Evolutionary conservation across 2,797 vertebrate genomes (phyloP).

Genomic region (Eidolon dupreanum): DNA sequence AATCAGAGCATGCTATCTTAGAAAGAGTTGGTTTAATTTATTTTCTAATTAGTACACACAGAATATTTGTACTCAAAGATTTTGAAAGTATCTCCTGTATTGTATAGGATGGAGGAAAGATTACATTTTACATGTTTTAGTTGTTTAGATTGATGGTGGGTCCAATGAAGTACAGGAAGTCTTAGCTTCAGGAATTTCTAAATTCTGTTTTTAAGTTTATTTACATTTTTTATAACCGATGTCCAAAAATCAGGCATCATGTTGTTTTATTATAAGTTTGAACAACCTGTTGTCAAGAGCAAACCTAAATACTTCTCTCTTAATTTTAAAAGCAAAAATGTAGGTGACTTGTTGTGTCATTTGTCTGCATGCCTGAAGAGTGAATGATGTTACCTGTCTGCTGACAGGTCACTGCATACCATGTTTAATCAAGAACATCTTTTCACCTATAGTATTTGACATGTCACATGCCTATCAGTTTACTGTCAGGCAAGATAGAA

Average conservation of each 20-base stretch:
- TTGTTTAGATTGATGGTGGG: not conserved
- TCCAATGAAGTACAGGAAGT: not conserved
- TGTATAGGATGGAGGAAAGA: not conserved
- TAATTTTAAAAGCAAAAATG: conserved; percentile 16
- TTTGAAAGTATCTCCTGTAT: not conserved
- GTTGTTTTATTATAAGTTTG: not conserved
- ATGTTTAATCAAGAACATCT: not conserved
- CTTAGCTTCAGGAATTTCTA: not conserved
- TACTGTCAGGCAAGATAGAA: conserved; percentile 28
- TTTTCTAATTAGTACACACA: conserved; percentile 27
- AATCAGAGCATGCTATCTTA: not conserved
- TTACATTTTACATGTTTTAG: not conserved
- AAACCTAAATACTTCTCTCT: not conserved
- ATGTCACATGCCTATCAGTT: conserved; percentile 6
- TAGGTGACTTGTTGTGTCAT: not conserved
- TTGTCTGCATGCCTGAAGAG: not conserved
- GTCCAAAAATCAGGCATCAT: not conserved
- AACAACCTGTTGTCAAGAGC: not conserved
- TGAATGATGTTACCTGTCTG: not conserved
- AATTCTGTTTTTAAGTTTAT: conserved; percentile 25
- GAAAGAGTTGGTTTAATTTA: not conserved
- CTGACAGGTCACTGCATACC: not conserved
- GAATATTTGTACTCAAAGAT: not conserved
- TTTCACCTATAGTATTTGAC: not conserved
- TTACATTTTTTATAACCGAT: not conserved